These are phyloP conservation scores for Rhegmatorhina hoffmannsi DNA, from an alignment of 2,113 vertebrate species.

Conservation along the genomic window DNA sequence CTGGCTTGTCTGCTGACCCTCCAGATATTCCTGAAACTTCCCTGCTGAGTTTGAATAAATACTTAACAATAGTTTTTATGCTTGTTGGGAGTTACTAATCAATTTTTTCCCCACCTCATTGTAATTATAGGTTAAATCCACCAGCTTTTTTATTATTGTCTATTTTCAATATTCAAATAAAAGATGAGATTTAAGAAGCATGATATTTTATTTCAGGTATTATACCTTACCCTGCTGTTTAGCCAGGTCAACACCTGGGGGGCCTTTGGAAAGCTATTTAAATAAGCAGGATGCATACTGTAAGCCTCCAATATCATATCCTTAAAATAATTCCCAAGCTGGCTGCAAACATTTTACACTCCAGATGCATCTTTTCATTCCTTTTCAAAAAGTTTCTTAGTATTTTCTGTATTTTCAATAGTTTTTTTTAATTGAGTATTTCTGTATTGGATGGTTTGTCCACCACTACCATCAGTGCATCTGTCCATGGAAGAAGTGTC, in stretches of 20 bases:
- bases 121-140: background rate
- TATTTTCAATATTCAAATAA: background rate
- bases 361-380: background rate
- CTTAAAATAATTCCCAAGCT: background rate
- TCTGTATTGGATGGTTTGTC: background rate
- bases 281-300: background rate
- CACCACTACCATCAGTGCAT: background rate
- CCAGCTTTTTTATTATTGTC: background rate
- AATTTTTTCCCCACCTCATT: background rate
- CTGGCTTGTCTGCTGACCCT: background rate
- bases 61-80: background rate
- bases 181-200: background rate
- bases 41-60: background rate
- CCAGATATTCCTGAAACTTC: background rate
- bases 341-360: background rate
- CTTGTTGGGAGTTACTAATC: background rate
- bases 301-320: background rate
- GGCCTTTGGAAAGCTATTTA: background rate
- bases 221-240: background rate
- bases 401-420: background rate
- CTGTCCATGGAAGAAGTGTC: background rate
- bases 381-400: background rate
- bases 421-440: background rate
- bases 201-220: background rate
- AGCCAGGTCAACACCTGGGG: background rate